Percentiles rank a stretch among this genome's conserved stretches.
These are phyloP conservation scores for Phymastichus coffea DNA, from an alignment of 1,140 invertebrate genomes.

Conservation along the genomic window DNA sequence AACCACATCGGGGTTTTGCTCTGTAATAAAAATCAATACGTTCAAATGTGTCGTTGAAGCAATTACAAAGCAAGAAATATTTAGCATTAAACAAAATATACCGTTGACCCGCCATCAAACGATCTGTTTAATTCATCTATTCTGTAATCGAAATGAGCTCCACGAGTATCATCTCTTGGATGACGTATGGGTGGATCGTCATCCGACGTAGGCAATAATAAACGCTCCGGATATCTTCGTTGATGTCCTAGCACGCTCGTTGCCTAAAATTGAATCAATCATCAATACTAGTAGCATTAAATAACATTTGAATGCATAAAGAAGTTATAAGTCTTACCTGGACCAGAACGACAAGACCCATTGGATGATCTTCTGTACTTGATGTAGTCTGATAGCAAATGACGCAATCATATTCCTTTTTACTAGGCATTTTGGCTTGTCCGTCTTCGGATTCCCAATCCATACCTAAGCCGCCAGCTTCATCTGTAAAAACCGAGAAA, in stretches of 20 bases:
- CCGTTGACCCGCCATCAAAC: conserved; percentile 60
- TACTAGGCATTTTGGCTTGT: conserved; percentile 54
- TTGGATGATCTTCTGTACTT: conserved; percentile 81
- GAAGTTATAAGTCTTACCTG: too few relatives aligned
- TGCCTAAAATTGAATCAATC: conserved; percentile 58
- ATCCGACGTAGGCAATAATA: conserved; percentile 67
- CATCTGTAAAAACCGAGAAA: conserved; percentile 49
- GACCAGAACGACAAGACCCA: conserved; percentile 87
- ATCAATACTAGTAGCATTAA: not conserved
- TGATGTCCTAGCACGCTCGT: conserved; percentile 80
- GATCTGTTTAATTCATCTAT: conserved; percentile 70
- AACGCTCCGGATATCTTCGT: conserved; percentile 61
- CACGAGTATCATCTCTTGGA: conserved; percentile 62
- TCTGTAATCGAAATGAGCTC: conserved; percentile 66
- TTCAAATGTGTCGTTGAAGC: too few relatives aligned
- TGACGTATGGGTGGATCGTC: conserved; percentile 55
- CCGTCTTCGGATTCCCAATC: conserved; percentile 68
- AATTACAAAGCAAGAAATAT: conserved; percentile 21
- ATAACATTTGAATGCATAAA: conserved; percentile 3
- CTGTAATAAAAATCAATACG: too few relatives aligned
- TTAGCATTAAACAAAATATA: conserved; percentile 13
- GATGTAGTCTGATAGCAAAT: conserved; percentile 91
- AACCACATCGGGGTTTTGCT: too few relatives aligned
- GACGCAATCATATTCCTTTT: conserved; percentile 90
- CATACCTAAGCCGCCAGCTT: conserved; percentile 61